phyloP scores from a whole-genome alignment of 2,113 vertebrate genomes.

The Centrocercus urophasianus region DNA sequence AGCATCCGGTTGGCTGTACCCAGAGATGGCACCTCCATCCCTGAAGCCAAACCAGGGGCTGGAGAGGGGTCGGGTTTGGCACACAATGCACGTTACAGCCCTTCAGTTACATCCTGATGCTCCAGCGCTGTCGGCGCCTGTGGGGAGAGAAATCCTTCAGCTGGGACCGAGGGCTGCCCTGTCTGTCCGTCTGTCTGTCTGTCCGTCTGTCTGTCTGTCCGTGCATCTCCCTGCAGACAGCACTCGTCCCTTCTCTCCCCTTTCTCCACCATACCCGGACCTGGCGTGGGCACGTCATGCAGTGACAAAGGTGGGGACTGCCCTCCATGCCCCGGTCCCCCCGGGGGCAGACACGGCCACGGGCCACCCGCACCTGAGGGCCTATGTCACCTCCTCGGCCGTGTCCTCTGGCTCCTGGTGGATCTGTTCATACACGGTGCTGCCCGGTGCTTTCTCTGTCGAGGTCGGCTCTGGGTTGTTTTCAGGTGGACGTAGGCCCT shows the following conservation, averaged over 20 bases:
- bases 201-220: background rate
- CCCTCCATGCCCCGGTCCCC: rapidly evolving
- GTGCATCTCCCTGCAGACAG: background rate
- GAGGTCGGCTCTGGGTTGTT: background rate
- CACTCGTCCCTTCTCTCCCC: background rate
- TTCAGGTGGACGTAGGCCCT: background rate
- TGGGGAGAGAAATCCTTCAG: background rate
- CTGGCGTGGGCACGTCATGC: background rate
- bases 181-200: background rate
- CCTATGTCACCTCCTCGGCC: constrained; percentile 48
- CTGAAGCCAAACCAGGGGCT: background rate
- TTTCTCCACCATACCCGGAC: background rate
- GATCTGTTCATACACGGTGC: background rate
- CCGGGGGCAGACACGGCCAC: background rate
- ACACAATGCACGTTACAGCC: background rate
- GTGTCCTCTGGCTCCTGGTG: background rate
- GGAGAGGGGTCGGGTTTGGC: background rate
- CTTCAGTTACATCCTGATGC: background rate
- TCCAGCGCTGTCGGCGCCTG: background rate
- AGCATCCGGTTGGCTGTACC: background rate
- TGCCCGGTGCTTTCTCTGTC: background rate
- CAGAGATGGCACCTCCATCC: background rate
- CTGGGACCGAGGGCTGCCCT: background rate
- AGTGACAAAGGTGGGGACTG: background rate
- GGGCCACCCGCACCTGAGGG: background rate